phyloP scores from a whole-genome alignment of 92 coral and sea anemone genomes.

The Ricordea florida region DNA sequence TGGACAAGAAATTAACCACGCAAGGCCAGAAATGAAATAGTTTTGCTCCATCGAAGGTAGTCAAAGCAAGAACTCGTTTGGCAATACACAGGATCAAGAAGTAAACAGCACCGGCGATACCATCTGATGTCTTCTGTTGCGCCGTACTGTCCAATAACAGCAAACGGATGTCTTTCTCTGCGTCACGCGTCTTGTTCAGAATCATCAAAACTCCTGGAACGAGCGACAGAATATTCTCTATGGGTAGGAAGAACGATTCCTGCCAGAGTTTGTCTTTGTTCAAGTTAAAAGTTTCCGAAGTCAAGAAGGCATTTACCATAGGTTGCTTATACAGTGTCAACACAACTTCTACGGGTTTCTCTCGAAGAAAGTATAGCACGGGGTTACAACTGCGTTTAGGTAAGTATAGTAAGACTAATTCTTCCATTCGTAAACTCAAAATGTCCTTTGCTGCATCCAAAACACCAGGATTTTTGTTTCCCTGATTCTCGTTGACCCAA shows the following conservation, averaged over 20 bases:
- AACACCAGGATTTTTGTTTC: not conserved
- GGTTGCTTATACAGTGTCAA: conserved; percentile 55
- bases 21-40: not conserved
- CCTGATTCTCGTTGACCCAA: conserved; percentile 13
- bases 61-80: no score
- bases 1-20: not conserved
- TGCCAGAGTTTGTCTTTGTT: not conserved
- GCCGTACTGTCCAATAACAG: no score
- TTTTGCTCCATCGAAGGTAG: no score
- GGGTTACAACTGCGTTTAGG: not conserved
- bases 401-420: not conserved
- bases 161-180: no score
- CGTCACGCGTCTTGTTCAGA: not conserved
- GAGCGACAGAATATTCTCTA: not conserved
- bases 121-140: no score
- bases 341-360: conserved; percentile 9
- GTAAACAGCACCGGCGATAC: no score
- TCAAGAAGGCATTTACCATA: not conserved
- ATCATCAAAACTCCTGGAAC: not conserved
- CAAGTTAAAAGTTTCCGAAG: not conserved
- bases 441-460: not conserved
- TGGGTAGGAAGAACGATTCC: not conserved
- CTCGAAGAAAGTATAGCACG: not conserved
- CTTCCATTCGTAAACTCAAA: not conserved
- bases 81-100: no score